Percentiles rank a stretch among this genome's conserved stretches.
phyloP scores from a whole-genome alignment of 2,888 invertebrate genomes.

The Nasonovia ribisnigri region DNA sequence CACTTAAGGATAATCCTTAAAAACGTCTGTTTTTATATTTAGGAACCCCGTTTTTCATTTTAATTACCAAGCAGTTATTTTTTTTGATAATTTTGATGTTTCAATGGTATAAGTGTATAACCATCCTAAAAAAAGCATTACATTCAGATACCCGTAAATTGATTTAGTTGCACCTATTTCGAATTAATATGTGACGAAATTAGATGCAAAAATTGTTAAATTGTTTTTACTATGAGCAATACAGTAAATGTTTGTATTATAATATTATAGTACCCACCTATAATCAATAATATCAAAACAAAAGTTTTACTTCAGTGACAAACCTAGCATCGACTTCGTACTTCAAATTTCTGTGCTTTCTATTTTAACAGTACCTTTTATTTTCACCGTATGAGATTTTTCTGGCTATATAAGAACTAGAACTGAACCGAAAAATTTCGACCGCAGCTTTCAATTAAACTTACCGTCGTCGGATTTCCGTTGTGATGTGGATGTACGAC shows the following conservation, averaged over 20 bases:
- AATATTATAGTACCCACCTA: background rate
- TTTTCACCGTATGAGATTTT: slow-evolving; percentile 6
- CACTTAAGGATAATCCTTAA: too few relatives aligned
- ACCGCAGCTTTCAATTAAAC: slow-evolving; percentile 30
- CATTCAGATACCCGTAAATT: background rate
- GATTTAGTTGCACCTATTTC: background rate
- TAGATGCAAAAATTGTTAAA: background rate
- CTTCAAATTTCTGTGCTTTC: background rate
- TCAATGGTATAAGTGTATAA: background rate
- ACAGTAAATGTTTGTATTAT: background rate
- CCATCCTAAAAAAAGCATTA: background rate
- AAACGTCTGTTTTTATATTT: too few relatives aligned
- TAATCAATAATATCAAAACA: background rate
- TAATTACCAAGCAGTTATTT: too few relatives aligned
- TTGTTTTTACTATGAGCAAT: background rate
- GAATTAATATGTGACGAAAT: background rate
- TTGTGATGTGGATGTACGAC: slow-evolving; percentile 28
- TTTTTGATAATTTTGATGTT: too few relatives aligned
- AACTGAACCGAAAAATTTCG: slow-evolving; percentile 30
- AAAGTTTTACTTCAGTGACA: background rate
- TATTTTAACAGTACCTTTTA: slow-evolving; percentile 21
- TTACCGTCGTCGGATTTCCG: background rate
- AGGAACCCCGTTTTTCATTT: too few relatives aligned
- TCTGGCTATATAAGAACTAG: background rate
- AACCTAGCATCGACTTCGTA: background rate